Base-by-base conservation (phyloP, 2,888 invertebrate species). In the Myopa tessellatipennis region DNA sequence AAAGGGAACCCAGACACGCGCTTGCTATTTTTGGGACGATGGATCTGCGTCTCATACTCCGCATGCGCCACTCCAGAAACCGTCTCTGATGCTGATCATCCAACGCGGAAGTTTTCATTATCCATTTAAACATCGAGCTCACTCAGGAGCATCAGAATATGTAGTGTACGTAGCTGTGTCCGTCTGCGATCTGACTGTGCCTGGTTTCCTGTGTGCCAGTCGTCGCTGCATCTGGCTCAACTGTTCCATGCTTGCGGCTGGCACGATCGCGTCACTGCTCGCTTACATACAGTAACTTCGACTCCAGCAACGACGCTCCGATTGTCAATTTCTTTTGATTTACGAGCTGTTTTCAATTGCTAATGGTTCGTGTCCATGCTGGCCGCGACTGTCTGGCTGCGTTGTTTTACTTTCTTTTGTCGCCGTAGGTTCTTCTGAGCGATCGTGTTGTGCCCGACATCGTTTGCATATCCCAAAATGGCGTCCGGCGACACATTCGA, bases 401-500 rank as follows among this genome's bases (percentile, higher is more conserved):
- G 18, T 40, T 63, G n/a, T 65, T 74, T 74, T 74, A 74, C 67
- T 74, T 74, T 67, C 65, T 74, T 45, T 18, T 55, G 38, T 50
- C 52, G 36, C 38, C 63, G 16, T 18, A 45, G n/a, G 38, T 26
- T 18, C 38, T 38, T n/a, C 55, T 34, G 74, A 16, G 18, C 67
- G 55, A 26, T 38, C 67, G 67, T 61, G 73, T 60, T 18, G 26
- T 61, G 63, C 61, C 18, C 40, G 4, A 40, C 34, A 36, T 36
- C 10, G 26, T 61, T 73, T 45, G 50, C 61, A 69, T 61, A 45
- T 86, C 86, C 84, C 84, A 84, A 85, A 86, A 84, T 86, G 84
- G 84, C 84, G 85, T 83, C 82, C 84, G 75, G 84, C 85, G 84
- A 85, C 85, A 86, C 84, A 84, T 83, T 83, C 86, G 86, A 84